A percentile compares a stretch with the other conserved stretches of the same genome.
Conservation (phyloP, 2,113 vertebrate genomes). For the Trochalopteron elliotii region DNA sequence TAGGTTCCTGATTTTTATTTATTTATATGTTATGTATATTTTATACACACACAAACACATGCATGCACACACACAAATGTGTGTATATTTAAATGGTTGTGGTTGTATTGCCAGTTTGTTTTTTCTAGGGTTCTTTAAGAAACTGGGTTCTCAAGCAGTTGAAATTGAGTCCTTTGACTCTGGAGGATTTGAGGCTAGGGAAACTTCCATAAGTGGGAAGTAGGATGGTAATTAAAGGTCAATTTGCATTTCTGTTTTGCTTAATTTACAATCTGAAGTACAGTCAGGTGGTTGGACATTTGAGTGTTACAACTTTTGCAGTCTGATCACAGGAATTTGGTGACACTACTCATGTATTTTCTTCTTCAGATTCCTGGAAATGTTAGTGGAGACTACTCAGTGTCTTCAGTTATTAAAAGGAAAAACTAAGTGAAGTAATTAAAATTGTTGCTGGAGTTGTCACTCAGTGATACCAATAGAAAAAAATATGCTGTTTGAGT, state of each 20-base stretch:
- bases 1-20: not conserved
- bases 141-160: not conserved
- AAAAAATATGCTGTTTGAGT: not conserved
- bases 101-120: not conserved
- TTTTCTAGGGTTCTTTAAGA: not conserved
- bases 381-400: not conserved
- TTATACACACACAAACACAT: rapidly evolving
- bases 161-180: not conserved
- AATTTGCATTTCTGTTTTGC: not conserved
- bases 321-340: not conserved
- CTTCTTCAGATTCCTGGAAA: not conserved
- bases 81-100: not conserved
- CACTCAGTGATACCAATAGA: not conserved
- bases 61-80: not conserved
- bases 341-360: not conserved
- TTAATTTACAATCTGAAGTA: not conserved
- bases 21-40: not conserved
- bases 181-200: not conserved
- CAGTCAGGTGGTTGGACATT: not conserved
- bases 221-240: not conserved
- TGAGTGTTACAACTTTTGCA: not conserved
- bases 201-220: not conserved
- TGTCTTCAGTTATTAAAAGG: not conserved
- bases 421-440: not conserved
- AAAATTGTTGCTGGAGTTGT: not conserved